These are phyloP conservation scores for Entomyzon cyanotis DNA, from an alignment of 2,113 vertebrate species.

Conservation along the genomic window DNA sequence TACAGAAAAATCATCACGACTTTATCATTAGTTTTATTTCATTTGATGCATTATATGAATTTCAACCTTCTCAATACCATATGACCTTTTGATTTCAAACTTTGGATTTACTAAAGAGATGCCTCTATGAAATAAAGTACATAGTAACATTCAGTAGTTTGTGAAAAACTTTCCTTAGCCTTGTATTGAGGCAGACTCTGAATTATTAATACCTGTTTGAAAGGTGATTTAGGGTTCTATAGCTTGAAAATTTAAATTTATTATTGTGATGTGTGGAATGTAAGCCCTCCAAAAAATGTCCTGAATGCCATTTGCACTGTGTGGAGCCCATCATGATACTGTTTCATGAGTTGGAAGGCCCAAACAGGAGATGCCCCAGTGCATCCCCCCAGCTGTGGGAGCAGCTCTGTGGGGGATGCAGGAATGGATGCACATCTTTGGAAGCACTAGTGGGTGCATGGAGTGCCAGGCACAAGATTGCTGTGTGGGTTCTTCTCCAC, in stretches of 20 bases:
- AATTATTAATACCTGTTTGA: neutral
- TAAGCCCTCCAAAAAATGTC: neutral
- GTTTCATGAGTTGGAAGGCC: neutral
- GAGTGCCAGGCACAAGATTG: neutral
- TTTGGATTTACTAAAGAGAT: neutral
- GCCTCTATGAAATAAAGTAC: neutral
- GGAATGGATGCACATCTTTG: neutral
- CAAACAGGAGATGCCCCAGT: too few relatives aligned
- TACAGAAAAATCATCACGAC: neutral
- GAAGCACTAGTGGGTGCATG: neutral
- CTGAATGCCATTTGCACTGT: neutral
- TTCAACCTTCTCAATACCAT: neutral
- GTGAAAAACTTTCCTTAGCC: neutral
- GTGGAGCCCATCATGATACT: neutral
- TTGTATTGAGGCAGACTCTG: neutral
- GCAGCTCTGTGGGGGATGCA: fast-evolving
- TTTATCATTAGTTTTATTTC: neutral
- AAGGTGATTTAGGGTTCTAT: neutral
- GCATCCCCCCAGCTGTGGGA: neutral
- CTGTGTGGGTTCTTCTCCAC: neutral
- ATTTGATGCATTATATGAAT: neutral
- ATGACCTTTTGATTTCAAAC: neutral
- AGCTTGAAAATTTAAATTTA: neutral
- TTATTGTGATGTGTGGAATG: neutral
- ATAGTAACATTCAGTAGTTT: neutral